Evolutionary conservation across 2,888 invertebrate genomes (phyloP), one percentile per base, ranked within the genome.

Genomic region (Polydrusus cervinus): DNA sequence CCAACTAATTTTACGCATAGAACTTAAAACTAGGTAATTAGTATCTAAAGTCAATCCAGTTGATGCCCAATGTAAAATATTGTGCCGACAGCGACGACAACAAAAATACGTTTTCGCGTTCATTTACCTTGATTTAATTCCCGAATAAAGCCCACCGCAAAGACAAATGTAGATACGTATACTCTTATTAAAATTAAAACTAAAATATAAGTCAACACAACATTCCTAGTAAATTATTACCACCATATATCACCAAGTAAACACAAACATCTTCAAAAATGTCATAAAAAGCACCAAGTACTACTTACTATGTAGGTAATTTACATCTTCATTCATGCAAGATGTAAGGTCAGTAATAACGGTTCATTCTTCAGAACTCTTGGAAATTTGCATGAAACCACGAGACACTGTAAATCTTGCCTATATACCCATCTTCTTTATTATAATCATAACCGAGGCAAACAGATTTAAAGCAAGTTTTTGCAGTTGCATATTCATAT

Each of bases 341-440:
- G 18, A 40, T 38, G 57, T 60, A 38, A 60, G 57, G 57, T 60
- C 57, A 60, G 38, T 38, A 60, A 38, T 60, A 60, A 60, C 38
- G 57, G 57, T 18, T 38, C 57, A 60, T 60, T 60, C 57, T 60
- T 60, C 30, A 60, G 38, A 60, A 60, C 57, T 38, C 57, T 60
- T 60, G 18, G 38, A 60, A 60, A 60, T 60, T 60, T 60, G 57
- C 57, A 60, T 60, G 57, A 38, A 60, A 60, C 57, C 38, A 60
- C 38, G 57, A 60, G 38, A 60, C 30, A n/a, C 18, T 38, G 57
- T 60, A 34, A 60, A 60, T 60, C 57, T 60, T 60, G 38, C 38
- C 57, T 60, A n/a, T n/a, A n/a, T n/a, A 60, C 57, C 57, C 57
- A 60, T 60, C 57, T 60, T 60, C 34, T 60, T 60, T 60, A 60